Conservation (phyloP, 2,888 invertebrate species). For the Hydropsyche betteni region DNA sequence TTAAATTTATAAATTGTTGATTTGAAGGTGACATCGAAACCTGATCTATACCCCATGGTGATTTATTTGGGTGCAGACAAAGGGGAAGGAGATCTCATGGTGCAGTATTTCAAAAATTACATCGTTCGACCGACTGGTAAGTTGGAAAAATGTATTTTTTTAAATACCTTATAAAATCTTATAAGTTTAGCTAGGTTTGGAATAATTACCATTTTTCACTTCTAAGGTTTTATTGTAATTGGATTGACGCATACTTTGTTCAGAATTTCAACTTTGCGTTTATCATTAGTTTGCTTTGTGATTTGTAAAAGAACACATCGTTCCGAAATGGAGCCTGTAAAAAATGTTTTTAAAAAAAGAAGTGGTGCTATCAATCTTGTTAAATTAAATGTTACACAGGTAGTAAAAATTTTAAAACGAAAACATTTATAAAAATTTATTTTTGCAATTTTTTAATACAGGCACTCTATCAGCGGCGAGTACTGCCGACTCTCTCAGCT, state of each 20-base stretch:
- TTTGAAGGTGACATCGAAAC: slow-evolving; percentile 82
- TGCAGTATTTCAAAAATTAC: slow-evolving; percentile 84
- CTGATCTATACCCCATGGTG: slow-evolving; percentile 84
- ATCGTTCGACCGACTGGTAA: slow-evolving; percentile 76
- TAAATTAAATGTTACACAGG: slow-evolving; percentile 57
- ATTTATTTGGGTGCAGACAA: slow-evolving; percentile 81
- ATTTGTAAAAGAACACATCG: too few species aligned
- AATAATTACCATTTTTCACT: background rate
- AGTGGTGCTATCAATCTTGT: slow-evolving; percentile 56
- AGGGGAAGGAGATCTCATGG: slow-evolving; percentile 77
- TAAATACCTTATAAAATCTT: too few species aligned
- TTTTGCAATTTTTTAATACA: slow-evolving; percentile 55
- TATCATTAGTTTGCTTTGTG: too few species aligned
- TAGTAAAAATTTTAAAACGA: slow-evolving; percentile 44
- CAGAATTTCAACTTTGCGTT: background rate
- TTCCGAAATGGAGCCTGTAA: slow-evolving; percentile 56
- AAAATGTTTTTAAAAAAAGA: slow-evolving; percentile 56
- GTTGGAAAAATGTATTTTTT: slow-evolving; percentile 3
- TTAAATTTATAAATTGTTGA: slow-evolving; percentile 13
- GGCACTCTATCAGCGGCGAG: slow-evolving; percentile 85
- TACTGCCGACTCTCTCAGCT: slow-evolving; percentile 86
- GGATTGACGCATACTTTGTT: slow-evolving; percentile 1
- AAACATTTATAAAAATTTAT: background rate
- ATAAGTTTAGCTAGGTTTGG: too few species aligned
- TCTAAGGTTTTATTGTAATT: slow-evolving; percentile 14